A percentile compares a stretch with the other conserved stretches of the same genome.
Evolutionary conservation across 1,140 invertebrate species (phyloP).

Genomic region (Ostrea edulis): DNA sequence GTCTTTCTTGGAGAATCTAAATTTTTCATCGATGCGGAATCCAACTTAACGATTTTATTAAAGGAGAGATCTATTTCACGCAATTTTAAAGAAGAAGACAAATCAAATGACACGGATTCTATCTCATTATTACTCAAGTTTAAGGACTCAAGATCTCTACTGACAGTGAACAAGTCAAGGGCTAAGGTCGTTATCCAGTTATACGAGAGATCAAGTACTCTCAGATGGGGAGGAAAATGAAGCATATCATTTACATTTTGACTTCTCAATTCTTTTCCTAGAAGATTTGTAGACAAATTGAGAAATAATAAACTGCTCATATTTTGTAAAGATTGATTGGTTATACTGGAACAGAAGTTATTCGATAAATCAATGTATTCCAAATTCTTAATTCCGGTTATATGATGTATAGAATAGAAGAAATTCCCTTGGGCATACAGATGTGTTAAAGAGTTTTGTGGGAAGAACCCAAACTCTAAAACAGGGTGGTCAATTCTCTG

Average conservation of each 20-base stretch:
- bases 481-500: neutral
- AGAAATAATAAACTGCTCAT: neutral
- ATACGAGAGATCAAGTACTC: neutral
- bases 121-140: neutral
- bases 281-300: neutral
- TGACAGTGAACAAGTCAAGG: neutral
- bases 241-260: neutral
- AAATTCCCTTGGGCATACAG: neutral
- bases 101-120: neutral
- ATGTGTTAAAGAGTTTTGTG: neutral
- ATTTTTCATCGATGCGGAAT: neutral
- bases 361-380: neutral
- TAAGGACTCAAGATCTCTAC: neutral
- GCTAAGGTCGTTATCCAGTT: neutral
- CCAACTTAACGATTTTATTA: neutral
- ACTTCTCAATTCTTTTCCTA: neutral
- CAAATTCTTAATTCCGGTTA: neutral
- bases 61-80: neutral
- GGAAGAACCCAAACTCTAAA: neutral
- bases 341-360: neutral
- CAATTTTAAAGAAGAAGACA: neutral
- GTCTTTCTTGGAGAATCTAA: neutral
- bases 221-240: neutral
- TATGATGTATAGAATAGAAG: neutral
- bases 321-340: neutral